These are phyloP conservation scores for Phasia obesa DNA, from an alignment of 2,888 invertebrate species.

Conservation along the genomic window DNA sequence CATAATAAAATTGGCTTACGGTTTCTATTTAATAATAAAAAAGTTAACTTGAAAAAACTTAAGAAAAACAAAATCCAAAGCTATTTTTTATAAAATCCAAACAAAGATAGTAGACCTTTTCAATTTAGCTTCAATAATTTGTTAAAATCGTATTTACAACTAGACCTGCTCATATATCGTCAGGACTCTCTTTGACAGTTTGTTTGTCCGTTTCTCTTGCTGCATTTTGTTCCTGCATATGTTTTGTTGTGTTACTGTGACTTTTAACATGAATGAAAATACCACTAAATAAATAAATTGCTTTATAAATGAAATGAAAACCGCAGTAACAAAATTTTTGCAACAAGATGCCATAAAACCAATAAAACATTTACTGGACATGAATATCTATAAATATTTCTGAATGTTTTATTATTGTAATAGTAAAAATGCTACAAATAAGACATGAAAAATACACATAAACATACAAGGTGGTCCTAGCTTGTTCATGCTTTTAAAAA, in stretches of 20 bases:
- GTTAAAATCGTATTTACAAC: no score
- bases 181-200: not conserved
- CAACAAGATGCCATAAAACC: slow-evolving; percentile 48
- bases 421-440: slow-evolving; percentile 30
- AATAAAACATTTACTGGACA: slow-evolving; percentile 63
- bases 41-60: no score
- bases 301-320: slow-evolving; percentile 65
- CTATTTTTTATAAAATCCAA: slow-evolving; percentile 30
- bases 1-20: no score
- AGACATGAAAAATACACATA: slow-evolving; percentile 22
- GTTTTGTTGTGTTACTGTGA: slow-evolving; percentile 63
- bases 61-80: no score
- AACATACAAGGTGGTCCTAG: slow-evolving; percentile 60
- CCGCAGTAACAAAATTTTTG: slow-evolving; percentile 48
- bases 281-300: slow-evolving; percentile 70
- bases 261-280: slow-evolving; percentile 69
- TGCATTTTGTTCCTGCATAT: slow-evolving; percentile 45
- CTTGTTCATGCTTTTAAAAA: slow-evolving; percentile 44
- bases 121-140: slow-evolving; percentile 22
- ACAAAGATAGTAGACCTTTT: slow-evolving; percentile 36
- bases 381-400: slow-evolving; percentile 56
- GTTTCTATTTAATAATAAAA: no score
- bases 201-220: slow-evolving; percentile 8
- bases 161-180: slow-evolving; percentile 1
- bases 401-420: slow-evolving; percentile 22